These are phyloP conservation scores for Manis pentadactyla DNA, from an alignment of 2,797 vertebrate species.

Conservation along the genomic window DNA sequence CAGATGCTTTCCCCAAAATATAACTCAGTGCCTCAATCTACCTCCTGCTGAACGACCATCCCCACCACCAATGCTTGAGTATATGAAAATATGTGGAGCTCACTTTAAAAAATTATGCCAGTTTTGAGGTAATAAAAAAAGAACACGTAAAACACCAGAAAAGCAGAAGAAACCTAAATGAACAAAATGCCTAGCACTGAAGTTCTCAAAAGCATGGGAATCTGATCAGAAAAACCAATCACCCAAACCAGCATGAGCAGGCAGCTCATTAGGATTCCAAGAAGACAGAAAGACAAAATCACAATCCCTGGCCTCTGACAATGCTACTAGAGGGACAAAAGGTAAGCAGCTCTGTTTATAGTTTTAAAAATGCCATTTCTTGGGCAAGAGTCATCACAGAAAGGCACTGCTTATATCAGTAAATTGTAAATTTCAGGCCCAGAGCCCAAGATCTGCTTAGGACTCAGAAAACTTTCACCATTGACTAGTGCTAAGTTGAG, in stretches of 20 bases:
- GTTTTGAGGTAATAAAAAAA: neutral
- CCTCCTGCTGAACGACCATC: neutral
- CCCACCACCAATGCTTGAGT: neutral
- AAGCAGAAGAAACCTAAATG: neutral
- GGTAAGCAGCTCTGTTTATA: neutral
- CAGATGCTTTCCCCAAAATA: neutral
- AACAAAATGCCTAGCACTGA: neutral
- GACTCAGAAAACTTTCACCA: neutral
- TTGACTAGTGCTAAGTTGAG: rapidly evolving
- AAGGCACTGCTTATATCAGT: neutral
- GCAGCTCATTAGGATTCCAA: neutral
- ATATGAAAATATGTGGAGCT: neutral
- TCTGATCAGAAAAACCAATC: neutral
- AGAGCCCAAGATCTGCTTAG: neutral
- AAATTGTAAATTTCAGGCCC: neutral
- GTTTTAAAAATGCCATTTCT: neutral
- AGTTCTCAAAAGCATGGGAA: neutral
- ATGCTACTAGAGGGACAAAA: neutral
- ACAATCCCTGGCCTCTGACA: neutral
- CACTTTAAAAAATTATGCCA: neutral
- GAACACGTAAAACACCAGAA: neutral
- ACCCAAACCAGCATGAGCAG: neutral
- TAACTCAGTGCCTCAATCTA: neutral
- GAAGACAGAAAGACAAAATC: conserved; percentile 12
- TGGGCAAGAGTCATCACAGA: neutral